Conservation (phyloP, 1,140 invertebrate genomes). For the Bilobella aurantiaca region DNA sequence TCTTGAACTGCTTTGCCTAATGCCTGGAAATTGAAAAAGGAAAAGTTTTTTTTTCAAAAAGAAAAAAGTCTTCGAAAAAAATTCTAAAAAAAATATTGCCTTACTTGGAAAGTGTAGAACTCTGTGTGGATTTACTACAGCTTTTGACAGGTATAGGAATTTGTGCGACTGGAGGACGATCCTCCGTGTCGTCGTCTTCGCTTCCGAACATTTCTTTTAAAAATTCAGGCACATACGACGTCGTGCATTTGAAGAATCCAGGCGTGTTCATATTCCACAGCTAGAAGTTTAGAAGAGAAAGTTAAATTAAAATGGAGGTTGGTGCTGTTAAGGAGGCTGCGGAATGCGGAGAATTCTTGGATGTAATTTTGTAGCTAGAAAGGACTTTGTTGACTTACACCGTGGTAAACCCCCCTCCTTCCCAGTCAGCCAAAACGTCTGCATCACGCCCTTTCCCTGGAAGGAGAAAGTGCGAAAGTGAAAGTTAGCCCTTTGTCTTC, state of each 20-base stretch:
- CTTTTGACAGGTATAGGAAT: not conserved
- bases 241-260: conserved; percentile 31
- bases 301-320: not conserved
- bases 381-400: not conserved
- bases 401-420: conserved; percentile 38
- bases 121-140: not conserved
- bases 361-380: no score
- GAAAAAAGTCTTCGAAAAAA: no score
- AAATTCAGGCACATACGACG: conserved; percentile 6
- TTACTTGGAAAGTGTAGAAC: not conserved
- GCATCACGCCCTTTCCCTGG: conserved; percentile 39
- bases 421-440: conserved; percentile 40
- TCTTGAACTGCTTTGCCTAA: no score
- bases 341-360: not conserved
- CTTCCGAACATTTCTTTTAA: conserved; percentile 8
- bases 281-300: not conserved
- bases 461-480: conserved; percentile 7
- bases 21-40: no score
- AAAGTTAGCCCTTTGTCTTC: conserved; percentile 2
- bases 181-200: not conserved
- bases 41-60: no score
- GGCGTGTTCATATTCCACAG: conserved; percentile 35
- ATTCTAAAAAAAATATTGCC: no score
- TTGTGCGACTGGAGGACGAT: not conserved
- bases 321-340: not conserved